A percentile compares a stretch with the other conserved stretches of the same genome.
Conservation (phyloP, 2,113 vertebrate species). For the Promerops cafer region DNA sequence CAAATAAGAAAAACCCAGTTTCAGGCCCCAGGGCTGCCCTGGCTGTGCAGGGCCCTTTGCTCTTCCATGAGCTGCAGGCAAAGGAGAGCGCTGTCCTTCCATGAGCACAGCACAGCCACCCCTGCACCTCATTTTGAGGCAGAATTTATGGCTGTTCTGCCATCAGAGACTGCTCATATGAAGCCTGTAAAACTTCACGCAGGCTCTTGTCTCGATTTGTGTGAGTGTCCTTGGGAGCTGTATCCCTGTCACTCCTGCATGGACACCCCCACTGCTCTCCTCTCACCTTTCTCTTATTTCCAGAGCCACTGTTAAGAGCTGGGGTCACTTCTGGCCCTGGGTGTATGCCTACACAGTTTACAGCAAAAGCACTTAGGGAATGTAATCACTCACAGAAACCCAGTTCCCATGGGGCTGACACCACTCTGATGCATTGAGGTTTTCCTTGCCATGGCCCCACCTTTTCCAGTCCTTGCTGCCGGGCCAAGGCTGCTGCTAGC, state of each 20-base stretch:
- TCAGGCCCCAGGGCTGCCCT: not conserved
- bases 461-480: not conserved
- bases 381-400: not conserved
- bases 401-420: not conserved
- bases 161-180: accelerated
- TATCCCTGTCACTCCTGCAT: not conserved
- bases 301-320: not conserved
- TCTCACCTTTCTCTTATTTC: not conserved
- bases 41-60: not conserved
- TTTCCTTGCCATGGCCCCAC: not conserved
- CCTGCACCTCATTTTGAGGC: not conserved
- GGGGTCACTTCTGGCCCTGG: not conserved
- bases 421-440: not conserved
- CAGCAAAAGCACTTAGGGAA: not conserved
- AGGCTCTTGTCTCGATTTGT: not conserved
- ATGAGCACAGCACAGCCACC: not conserved
- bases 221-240: not conserved
- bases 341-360: not conserved
- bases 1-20: not conserved
- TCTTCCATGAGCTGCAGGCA: accelerated
- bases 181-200: not conserved
- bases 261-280: not conserved
- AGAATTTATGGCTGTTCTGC: not conserved
- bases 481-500: not conserved
- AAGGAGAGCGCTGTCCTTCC: not conserved